phyloP scores from a whole-genome alignment of 1,140 invertebrate genomes.

The Octopus bimaculoides region DNA sequence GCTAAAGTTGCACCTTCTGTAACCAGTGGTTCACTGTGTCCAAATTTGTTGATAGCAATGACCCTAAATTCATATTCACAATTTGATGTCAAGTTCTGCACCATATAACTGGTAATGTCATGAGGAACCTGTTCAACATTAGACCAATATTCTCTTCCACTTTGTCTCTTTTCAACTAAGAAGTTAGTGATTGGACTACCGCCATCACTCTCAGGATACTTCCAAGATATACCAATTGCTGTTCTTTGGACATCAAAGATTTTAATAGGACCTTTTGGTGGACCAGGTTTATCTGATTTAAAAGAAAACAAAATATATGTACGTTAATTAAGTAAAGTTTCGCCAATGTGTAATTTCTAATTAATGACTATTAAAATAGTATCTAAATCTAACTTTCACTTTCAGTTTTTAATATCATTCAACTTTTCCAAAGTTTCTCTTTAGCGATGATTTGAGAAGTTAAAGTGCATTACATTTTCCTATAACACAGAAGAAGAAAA shows the following conservation, averaged over 20 bases:
- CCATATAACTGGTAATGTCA: slow-evolving; percentile 65
- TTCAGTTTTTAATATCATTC: too few species aligned
- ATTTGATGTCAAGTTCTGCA: slow-evolving; percentile 83
- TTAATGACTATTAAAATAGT: too few species aligned
- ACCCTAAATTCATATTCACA: slow-evolving; percentile 91
- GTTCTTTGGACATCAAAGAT: slow-evolving; percentile 6
- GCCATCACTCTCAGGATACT: slow-evolving; percentile 72
- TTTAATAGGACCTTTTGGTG: slow-evolving; percentile 5
- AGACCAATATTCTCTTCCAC: slow-evolving; percentile 75
- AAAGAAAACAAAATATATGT: neutral
- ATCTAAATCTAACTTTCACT: too few species aligned
- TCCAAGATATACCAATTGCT: neutral
- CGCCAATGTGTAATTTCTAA: too few species aligned
- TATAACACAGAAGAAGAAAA: too few species aligned
- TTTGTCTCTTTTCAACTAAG: slow-evolving; percentile 84
- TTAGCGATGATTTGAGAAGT: too few species aligned
- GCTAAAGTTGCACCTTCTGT: slow-evolving; percentile 91
- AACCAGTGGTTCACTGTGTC: slow-evolving; percentile 83
- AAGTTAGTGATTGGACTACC: slow-evolving; percentile 93
- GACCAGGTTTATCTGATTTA: neutral
- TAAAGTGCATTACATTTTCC: too few species aligned
- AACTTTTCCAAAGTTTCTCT: too few species aligned
- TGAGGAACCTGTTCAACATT: slow-evolving; percentile 63
- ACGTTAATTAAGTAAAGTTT: too few species aligned
- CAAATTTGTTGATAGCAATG: slow-evolving; percentile 91